phyloP scores from a whole-genome alignment of 2,888 invertebrate genomes.

The Stenchaetothrips biformis region DNA sequence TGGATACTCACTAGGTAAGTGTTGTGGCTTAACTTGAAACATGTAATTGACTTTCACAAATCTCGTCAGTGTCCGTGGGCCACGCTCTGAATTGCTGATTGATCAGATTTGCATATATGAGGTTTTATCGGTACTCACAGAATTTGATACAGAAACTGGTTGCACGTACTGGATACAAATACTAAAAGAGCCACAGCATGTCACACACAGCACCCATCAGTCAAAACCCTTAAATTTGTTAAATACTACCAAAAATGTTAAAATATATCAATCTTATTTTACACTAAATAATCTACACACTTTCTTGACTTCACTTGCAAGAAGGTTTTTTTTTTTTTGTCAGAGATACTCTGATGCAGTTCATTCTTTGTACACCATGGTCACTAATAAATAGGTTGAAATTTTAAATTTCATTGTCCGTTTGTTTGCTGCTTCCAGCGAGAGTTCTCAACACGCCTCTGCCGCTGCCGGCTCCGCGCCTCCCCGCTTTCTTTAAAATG shows the following conservation, averaged over 20 bases:
- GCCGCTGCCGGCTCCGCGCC: constrained; percentile 23
- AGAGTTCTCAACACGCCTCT: constrained; percentile 24
- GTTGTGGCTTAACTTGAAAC: too few relatives aligned
- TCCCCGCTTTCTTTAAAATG: constrained; percentile 15
- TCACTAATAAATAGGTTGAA: background rate
- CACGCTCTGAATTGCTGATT: too few relatives aligned
- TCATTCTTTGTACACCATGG: background rate
- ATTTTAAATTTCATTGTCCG: background rate
- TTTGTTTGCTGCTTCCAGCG: constrained; percentile 19
- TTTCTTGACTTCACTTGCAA: background rate
- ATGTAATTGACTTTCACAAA: too few relatives aligned
- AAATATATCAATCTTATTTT: constrained; percentile 15
- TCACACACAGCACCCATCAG: background rate
- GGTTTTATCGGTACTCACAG: too few relatives aligned
- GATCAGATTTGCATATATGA: too few relatives aligned
- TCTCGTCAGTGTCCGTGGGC: too few relatives aligned
- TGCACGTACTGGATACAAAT: too few relatives aligned
- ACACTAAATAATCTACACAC: background rate
- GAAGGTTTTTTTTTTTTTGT: background rate
- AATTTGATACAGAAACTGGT: too few relatives aligned
- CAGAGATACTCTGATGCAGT: background rate
- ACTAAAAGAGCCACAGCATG: too few relatives aligned
- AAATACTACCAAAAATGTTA: constrained; percentile 19
- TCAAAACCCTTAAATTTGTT: constrained; percentile 5
- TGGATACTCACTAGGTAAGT: too few relatives aligned